Conservation (phyloP, 1,140 invertebrate species). For the Periplaneta americana region DNA sequence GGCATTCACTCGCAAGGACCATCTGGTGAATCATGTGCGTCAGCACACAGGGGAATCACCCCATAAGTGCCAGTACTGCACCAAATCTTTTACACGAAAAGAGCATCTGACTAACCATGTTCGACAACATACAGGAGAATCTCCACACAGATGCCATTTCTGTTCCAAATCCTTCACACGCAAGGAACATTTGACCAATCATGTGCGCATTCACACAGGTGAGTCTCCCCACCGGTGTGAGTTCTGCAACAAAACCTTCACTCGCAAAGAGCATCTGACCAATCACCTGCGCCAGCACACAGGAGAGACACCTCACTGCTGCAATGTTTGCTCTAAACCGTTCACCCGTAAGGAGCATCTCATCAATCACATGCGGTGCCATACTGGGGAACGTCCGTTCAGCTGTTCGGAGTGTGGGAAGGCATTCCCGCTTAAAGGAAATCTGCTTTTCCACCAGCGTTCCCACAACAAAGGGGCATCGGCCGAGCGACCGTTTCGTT, state of each 20-base stretch:
- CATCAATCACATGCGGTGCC: slow-evolving; percentile 71
- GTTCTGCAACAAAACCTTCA: slow-evolving; percentile 75
- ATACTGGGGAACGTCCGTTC: slow-evolving; percentile 83
- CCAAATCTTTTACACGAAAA: slow-evolving; percentile 59
- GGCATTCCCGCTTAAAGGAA: slow-evolving; percentile 81
- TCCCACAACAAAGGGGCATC: slow-evolving; percentile 84
- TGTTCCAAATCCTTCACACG: slow-evolving; percentile 76
- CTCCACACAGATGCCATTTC: slow-evolving; percentile 54
- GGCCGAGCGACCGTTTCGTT: slow-evolving; percentile 86
- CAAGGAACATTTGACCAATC: slow-evolving; percentile 87
- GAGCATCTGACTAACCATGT: slow-evolving; percentile 60
- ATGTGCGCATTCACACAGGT: slow-evolving; percentile 70
- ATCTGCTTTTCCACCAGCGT: slow-evolving; percentile 90
- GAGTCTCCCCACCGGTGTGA: slow-evolving; percentile 78
- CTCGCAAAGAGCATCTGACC: slow-evolving; percentile 73
- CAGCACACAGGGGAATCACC: slow-evolving; percentile 64
- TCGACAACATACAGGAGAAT: slow-evolving; percentile 67
- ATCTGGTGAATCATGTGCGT: slow-evolving; percentile 69
- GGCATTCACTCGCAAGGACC: slow-evolving; percentile 76
- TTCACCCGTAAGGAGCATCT: slow-evolving; percentile 81
- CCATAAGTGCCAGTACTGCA: slow-evolving; percentile 47
- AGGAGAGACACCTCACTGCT: slow-evolving; percentile 80
- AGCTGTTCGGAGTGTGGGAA: slow-evolving; percentile 79
- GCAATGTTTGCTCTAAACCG: slow-evolving; percentile 79
- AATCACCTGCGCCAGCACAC: slow-evolving; percentile 85